These are phyloP conservation scores for Calameuta idolon DNA, from an alignment of 2,888 invertebrate genomes.

Conservation along the genomic window DNA sequence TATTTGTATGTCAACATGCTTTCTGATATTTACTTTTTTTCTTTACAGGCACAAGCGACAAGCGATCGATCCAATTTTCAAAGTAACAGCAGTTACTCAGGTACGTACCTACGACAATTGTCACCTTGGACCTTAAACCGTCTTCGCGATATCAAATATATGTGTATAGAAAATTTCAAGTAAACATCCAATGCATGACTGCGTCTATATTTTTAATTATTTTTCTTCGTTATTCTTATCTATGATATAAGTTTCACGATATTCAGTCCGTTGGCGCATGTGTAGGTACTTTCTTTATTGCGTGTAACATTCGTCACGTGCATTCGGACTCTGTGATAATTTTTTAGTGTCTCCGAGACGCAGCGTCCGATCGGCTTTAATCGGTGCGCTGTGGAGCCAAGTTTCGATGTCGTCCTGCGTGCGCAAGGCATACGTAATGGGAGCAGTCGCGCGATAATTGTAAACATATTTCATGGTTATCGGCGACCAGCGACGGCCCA, in stretches of 20 bases:
- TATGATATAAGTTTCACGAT: background rate
- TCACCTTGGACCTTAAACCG: background rate
- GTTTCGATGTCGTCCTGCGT: background rate
- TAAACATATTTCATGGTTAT: background rate
- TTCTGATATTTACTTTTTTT: background rate
- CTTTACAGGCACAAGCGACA: background rate
- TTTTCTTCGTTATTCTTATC: background rate
- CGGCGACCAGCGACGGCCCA: background rate
- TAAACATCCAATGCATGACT: background rate
- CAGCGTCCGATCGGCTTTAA: background rate
- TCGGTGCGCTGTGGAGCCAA: background rate
- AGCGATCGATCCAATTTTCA: background rate
- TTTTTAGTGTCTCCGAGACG: background rate
- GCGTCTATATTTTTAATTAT: background rate
- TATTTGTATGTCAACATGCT: background rate
- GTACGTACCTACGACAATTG: background rate
- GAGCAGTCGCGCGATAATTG: background rate
- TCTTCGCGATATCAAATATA: no score
- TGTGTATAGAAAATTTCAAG: background rate
- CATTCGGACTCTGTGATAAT: background rate
- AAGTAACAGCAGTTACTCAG: background rate
- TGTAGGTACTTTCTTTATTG: background rate
- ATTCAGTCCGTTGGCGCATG: background rate
- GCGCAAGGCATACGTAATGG: background rate
- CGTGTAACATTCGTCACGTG: background rate